Evolutionary conservation across 1,140 invertebrate species (phyloP), one percentile per base, ranked within the genome.

Genomic region (Drosophila bifasciata): DNA sequence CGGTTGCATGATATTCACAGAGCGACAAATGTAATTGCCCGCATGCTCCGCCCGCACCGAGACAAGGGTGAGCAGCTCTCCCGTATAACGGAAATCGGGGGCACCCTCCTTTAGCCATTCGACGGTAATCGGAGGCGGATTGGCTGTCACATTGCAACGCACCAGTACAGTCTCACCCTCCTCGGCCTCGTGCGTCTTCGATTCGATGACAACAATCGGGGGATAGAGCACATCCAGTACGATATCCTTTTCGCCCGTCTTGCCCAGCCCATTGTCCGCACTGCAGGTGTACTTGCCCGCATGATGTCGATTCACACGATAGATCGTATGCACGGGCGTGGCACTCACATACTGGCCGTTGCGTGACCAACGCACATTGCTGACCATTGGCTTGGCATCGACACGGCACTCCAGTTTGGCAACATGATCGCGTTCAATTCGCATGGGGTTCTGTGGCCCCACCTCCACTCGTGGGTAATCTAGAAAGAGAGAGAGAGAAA

Each of bases 391-490:
- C 86, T 98, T 98, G 3, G 97, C 95, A 76, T 98, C 96, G 0
- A 98, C 97, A 61, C 94, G 94, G 84, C 97, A 98, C 49, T 95
- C 95, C 83, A 98, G 92, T 1, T 94, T 95, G 0, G 96, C 96
- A 6, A 95, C 94, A 11, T 94, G 95, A 84, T 97, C 97, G 16
- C 95, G 93, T 92, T 97, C 96, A 1, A 98, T 95, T 76, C 95
- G 94, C 21, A 98, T 74, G 0, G 97, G 97, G 90, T 98, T 98
- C 89, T 97, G 96, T 5, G 97, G 96, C 0, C 96, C 97, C 15
- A 98, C 96, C 74, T 95, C 94, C 3, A 98, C 96, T 15, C 97
- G 93, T 1, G 97, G 97, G 91, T 96, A 97, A 93, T 98, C 96
- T 97, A 92, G 11, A 93, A 23, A 41, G 93, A 76, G 91, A 81